These are phyloP conservation scores for Stenichneumon culpator DNA, from an alignment of 2,888 invertebrate species.

Conservation along the genomic window DNA sequence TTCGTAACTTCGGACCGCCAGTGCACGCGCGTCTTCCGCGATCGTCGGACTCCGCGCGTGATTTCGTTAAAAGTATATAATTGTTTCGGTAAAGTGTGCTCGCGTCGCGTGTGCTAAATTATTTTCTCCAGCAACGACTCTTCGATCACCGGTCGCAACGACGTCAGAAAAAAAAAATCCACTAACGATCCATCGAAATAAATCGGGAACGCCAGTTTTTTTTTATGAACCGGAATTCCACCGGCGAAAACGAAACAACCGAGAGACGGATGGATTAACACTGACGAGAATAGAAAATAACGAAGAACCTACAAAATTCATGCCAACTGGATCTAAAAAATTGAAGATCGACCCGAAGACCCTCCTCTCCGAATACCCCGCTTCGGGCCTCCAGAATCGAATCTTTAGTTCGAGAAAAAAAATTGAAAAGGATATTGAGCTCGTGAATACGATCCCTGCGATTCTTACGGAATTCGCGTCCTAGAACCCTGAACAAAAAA, in stretches of 20 bases:
- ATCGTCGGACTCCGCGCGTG: slow-evolving; percentile 81
- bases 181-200: not conserved
- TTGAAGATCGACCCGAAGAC: not conserved
- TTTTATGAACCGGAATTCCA: not conserved
- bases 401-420: too few species aligned
- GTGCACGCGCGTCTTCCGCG: slow-evolving; percentile 85
- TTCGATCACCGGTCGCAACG: not conserved
- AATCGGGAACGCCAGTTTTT: not conserved
- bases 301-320: not conserved
- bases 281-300: not conserved
- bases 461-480: not conserved
- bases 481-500: too few species aligned
- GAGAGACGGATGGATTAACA: not conserved
- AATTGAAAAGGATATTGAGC: not conserved
- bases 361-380: not conserved
- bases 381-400: not conserved
- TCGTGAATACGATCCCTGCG: not conserved
- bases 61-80: slow-evolving; percentile 69
- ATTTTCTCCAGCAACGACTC: not conserved
- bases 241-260: not conserved
- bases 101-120: slow-evolving; percentile 36
- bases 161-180: not conserved
- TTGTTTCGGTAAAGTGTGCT: slow-evolving; percentile 62
- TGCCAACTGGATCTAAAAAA: not conserved
- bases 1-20: slow-evolving; percentile 80